Evolutionary conservation across 1,140 invertebrate species (phyloP).

Genomic region (Zaprionus inermis): DNA sequence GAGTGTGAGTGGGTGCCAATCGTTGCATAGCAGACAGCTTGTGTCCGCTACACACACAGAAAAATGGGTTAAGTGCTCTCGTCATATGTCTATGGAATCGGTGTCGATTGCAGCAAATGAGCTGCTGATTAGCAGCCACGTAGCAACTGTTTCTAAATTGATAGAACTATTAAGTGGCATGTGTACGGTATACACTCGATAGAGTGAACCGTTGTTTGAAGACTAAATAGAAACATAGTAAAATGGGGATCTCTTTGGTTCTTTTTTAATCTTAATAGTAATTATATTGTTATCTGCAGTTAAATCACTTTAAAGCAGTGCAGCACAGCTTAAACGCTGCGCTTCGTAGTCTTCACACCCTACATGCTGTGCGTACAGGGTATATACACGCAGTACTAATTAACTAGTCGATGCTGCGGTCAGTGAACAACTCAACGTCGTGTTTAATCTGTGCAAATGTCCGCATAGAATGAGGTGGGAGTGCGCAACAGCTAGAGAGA

Average conservation of each 20-base stretch:
- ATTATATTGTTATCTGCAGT: no score
- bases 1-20: conserved; percentile 17
- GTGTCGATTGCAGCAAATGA: conserved; percentile 33
- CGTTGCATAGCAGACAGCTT: conserved; percentile 27
- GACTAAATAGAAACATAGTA: no score
- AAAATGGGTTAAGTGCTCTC: conserved; percentile 30
- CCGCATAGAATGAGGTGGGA: not conserved
- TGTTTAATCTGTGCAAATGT: conserved; percentile 46
- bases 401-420: conserved; percentile 47
- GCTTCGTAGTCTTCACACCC: not conserved
- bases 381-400: conserved; percentile 37
- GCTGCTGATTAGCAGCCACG: conserved; percentile 35
- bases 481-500: not conserved
- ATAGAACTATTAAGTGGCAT: not conserved
- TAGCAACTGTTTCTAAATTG: conserved; percentile 25
- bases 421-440: conserved; percentile 21
- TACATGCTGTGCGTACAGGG: not conserved
- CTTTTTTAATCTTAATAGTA: no score
- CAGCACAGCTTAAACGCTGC: not conserved
- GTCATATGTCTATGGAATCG: conserved; percentile 3
- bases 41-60: conserved; percentile 5
- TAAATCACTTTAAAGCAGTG: not conserved
- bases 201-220: no score
- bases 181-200: no score
- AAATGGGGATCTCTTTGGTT: no score